Evolutionary conservation across 2,113 vertebrate species (phyloP).

Genomic region (Neomonachus schauinslandi): DNA sequence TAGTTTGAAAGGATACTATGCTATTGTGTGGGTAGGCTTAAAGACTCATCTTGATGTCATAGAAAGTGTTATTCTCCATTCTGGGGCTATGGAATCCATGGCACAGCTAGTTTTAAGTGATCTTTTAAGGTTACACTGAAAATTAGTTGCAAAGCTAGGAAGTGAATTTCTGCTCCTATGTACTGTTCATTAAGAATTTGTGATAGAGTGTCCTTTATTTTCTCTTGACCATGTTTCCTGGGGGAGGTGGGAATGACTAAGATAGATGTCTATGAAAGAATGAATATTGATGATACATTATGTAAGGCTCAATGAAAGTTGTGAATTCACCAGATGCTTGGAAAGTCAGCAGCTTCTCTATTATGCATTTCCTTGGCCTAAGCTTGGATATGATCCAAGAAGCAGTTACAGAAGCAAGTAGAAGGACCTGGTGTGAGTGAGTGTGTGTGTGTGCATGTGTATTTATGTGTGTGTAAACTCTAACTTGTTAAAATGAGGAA

Average conservation of each 20-base stretch:
- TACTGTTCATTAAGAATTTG: conserved; percentile 24
- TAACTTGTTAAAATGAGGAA: conserved; percentile 65
- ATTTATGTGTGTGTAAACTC: background rate
- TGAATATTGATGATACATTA: conserved; percentile 78
- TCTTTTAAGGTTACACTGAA: conserved; percentile 11
- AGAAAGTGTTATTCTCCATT: background rate
- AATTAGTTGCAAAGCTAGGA: conserved; percentile 45
- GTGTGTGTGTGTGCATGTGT: background rate
- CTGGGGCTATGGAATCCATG: background rate
- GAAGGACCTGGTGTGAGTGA: conserved; percentile 52
- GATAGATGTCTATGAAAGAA: conserved; percentile 77
- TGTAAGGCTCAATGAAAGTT: conserved; percentile 74
- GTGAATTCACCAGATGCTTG: conserved; percentile 75
- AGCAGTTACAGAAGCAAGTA: conserved; percentile 66
- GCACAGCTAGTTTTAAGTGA: background rate
- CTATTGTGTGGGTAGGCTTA: background rate
- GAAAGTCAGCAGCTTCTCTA: conserved; percentile 67
- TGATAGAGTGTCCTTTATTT: conserved; percentile 34
- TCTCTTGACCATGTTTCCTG: conserved; percentile 60
- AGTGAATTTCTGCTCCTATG: background rate
- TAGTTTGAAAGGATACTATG: background rate
- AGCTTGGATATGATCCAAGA: conserved; percentile 73
- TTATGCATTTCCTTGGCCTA: conserved; percentile 60
- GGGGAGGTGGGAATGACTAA: conserved; percentile 72
- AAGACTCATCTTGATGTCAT: background rate